Percentiles rank a stretch among this genome's conserved stretches.
Evolutionary conservation across 2,113 vertebrate species (phyloP).

Genomic region (Origma solitaria): DNA sequence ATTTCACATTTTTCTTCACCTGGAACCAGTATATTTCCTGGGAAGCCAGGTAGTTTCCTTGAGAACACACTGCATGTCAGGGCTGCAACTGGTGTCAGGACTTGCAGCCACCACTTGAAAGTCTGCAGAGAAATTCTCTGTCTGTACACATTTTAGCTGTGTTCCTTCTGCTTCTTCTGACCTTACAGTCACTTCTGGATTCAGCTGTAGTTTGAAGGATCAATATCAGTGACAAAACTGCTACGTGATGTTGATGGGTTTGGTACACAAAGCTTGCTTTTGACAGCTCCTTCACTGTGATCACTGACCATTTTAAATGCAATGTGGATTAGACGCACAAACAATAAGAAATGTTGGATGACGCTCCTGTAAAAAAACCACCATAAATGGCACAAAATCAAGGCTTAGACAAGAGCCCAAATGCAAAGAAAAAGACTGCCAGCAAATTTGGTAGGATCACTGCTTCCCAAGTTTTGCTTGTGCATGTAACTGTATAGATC

Average conservation of each 20-base stretch:
- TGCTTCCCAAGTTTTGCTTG: background rate
- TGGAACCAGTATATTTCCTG: background rate
- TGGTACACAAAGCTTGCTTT: background rate
- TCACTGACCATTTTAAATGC: background rate
- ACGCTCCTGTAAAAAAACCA: background rate
- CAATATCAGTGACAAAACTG: background rate
- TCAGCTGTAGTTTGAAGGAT: background rate
- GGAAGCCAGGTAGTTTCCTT: background rate
- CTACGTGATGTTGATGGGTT: background rate
- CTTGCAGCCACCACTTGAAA: background rate
- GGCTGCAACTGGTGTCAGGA: background rate
- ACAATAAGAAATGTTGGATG: background rate
- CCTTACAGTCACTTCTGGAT: background rate
- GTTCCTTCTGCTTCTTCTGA: background rate
- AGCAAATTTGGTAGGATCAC: background rate
- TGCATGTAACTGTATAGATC: background rate
- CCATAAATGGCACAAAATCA: background rate
- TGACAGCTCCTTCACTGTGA: background rate
- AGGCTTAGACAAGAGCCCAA: background rate
- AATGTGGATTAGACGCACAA: background rate
- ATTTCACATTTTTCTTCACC: background rate
- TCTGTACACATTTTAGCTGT: background rate
- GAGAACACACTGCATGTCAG: background rate
- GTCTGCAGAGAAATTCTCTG: background rate
- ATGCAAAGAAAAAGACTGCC: background rate